Evolutionary conservation across 1,140 invertebrate genomes (phyloP), one percentile per base, ranked within the genome.

Genomic region (Sarcophaga peregrina): DNA sequence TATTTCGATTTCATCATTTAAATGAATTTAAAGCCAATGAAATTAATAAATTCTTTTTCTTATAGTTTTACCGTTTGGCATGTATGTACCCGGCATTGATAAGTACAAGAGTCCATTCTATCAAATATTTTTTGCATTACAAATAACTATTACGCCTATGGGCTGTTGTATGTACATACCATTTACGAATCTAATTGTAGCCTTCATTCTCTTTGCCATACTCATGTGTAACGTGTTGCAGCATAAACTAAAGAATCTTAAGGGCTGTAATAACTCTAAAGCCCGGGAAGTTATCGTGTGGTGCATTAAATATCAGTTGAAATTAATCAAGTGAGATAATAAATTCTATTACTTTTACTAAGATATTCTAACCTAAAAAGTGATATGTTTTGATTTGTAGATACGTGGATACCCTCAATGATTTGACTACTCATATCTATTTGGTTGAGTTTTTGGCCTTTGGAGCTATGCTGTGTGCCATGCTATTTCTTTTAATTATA

Each of bases 81-180:
- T 87, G 86, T 86, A 87, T 84, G 68, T 89, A 11, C 87, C 86
- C 0, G 82, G 85, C 13, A 85, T 89, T 48, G 85, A 89, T 20
- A 88, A 89, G 73, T 88, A 89, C 74, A 84, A 84, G 11, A 86
- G 80, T 7, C 88, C 88, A 45, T 88, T 83, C 76, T 89, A 89
- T 58, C 87, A 89, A 81, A 50, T 88, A 0, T 87, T 89, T 84
- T 89, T 88, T 76, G 85, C 87, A 25, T 85, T 86, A 13, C 88
- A 89, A 82, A 84, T 75, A 75, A 87, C 89, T 46, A 88, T 89
- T 84, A 85, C 88, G 5, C 88, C 88, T 13, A 89, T 89, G 85
- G 88, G 88, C 37, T 89, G 88, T 82, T 89, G 88, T 83, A 89
- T 89, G 88, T 89, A 89, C 52, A 89, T 89, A 74, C 88, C 88